Evolutionary conservation across 2,797 vertebrate genomes (phyloP).

Genomic region (Falco berigora): DNA sequence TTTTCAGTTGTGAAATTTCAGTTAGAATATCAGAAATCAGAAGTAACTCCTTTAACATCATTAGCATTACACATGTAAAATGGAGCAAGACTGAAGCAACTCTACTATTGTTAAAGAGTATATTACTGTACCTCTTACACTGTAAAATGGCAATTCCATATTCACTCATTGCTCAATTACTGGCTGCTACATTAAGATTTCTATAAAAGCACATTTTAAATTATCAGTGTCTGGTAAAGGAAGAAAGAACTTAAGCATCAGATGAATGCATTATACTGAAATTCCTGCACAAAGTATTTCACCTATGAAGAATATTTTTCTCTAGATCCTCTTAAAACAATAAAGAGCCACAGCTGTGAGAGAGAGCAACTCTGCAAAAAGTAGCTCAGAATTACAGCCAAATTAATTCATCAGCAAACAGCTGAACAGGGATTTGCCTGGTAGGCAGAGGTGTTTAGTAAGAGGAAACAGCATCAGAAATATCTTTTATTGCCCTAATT

Average conservation of each 20-base stretch:
- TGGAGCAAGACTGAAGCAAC: neutral
- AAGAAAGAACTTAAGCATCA: neutral
- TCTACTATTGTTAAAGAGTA: neutral
- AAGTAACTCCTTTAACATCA: neutral
- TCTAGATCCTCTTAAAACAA: neutral
- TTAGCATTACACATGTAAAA: neutral
- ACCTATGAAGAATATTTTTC: neutral
- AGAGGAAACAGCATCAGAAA: constrained; percentile 40
- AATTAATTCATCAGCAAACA: constrained; percentile 37
- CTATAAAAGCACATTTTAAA: neutral
- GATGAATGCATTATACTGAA: neutral
- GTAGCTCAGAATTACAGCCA: neutral
- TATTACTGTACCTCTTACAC: neutral
- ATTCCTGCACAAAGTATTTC: neutral
- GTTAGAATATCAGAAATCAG: neutral
- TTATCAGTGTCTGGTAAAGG: neutral
- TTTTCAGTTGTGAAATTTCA: neutral
- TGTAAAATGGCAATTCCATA: neutral
- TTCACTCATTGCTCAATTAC: neutral
- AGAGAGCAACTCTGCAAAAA: neutral
- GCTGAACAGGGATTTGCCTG: constrained; percentile 3
- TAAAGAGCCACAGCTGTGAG: neutral
- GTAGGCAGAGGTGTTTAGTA: constrained; percentile 11
- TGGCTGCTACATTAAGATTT: neutral
- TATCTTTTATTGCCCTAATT: constrained; percentile 45